Base-by-base conservation (phyloP, 2,888 invertebrate species). In the Drosophila leonis region DNA sequence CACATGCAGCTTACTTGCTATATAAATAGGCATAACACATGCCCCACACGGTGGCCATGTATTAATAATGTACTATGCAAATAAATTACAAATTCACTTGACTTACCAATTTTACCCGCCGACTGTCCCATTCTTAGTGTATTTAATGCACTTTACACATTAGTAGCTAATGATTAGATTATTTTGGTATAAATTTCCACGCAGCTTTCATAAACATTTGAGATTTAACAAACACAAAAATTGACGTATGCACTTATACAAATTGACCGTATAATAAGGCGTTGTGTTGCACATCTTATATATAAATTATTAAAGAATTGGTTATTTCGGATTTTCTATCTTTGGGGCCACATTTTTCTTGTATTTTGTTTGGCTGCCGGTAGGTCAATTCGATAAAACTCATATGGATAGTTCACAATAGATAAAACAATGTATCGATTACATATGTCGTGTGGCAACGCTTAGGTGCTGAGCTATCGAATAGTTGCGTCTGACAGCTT, bases 41-140 rank as follows among this genome's bases (percentile, higher is more conserved):
- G 18, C 35, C 5, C 41, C 42, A 31, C 41, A 7, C 13, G 15
- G 27, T 18, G n/a, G 12, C 55, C 35, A 20, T 8, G n/a, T 15
- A 55, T 56, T 33, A 46, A 41, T 57, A 62, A 73, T 65, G 41
- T 39, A 65, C n/a, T 46, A 35, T 18, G 51, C 18, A 55, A 77
- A 46, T 15, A 35, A 15, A 48, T 15, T 18, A 18, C 4, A 15
- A 39, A 46, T 51, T 46, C 15, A n/a, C 2, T 8, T 41, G 10
- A 84, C 91, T 91, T 82, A 91, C 91, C 92, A 65, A 91, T 91
- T 91, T 92, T 91, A 74, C 91, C 80, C 68, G 91, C 91, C 83
- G 92, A 90, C 72, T 91, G 90, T 59, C 91, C 91, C 91, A 91
- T 91, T 41, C 13, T 64, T 62, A 56, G 8, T 67, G 31, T 46